phyloP scores from a whole-genome alignment of 2,888 invertebrate species.

The Drosophila kambysellisi region DNA sequence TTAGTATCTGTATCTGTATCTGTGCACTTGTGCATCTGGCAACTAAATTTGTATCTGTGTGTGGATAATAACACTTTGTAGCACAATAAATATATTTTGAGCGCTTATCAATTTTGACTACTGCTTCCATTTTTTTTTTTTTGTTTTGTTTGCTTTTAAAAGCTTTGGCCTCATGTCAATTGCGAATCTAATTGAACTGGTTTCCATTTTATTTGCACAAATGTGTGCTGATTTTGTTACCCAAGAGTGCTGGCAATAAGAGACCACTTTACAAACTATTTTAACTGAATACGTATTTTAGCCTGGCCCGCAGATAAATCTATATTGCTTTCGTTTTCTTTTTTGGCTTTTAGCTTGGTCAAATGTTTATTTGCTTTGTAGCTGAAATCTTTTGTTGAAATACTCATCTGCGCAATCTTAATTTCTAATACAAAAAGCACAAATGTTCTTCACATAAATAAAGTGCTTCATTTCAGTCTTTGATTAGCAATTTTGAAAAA shows the following conservation, averaged over 20 bases:
- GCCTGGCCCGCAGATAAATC: slow-evolving; percentile 6
- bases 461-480: neutral
- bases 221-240: slow-evolving; percentile 1
- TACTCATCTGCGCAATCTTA: slow-evolving; percentile 1
- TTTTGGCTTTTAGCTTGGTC: neutral
- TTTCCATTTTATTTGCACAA: neutral
- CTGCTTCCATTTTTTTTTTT: slow-evolving; percentile 8
- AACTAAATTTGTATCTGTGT: slow-evolving; percentile 15
- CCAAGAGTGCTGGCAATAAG: slow-evolving; percentile 10
- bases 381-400: slow-evolving; percentile 16
- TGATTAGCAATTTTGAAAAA: neutral
- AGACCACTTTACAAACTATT: slow-evolving; percentile 33
- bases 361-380: slow-evolving; percentile 33
- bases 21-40: slow-evolving; percentile 5
- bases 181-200: slow-evolving; percentile 20
- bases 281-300: slow-evolving; percentile 13
- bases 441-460: neutral
- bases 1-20: slow-evolving; percentile 1
- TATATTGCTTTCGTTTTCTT: neutral
- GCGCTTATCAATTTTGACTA: slow-evolving; percentile 52
- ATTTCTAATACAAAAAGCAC: neutral
- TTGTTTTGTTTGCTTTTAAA: slow-evolving; percentile 5
- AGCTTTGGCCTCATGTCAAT: slow-evolving; percentile 53
- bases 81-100: slow-evolving; percentile 54
- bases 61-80: slow-evolving; percentile 59